Conservation (phyloP, 2,113 vertebrate species). For the Tyrannus savana region DNA sequence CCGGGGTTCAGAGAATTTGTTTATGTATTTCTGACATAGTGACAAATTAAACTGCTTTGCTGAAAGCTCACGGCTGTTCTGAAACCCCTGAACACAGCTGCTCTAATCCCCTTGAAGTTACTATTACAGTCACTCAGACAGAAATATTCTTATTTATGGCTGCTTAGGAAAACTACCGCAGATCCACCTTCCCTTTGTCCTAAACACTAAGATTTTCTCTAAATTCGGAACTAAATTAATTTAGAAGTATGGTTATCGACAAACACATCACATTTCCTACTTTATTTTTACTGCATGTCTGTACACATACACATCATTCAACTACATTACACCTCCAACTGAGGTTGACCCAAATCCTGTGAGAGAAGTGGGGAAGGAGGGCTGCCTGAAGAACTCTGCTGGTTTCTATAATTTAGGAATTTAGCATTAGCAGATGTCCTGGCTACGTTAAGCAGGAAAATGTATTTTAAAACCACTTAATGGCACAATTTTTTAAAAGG, state of each 20-base stretch:
- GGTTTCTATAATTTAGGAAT: background rate
- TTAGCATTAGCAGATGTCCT: background rate
- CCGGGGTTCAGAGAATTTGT: conserved; percentile 5
- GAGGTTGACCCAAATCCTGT: background rate
- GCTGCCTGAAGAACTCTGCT: background rate
- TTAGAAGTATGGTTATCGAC: background rate
- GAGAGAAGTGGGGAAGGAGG: background rate
- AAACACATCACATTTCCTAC: background rate
- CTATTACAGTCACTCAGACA: background rate
- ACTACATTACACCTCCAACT: background rate
- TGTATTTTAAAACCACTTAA: background rate
- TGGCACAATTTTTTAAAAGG: background rate
- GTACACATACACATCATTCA: background rate
- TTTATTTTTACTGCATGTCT: background rate
- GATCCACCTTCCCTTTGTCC: background rate
- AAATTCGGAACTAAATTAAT: background rate
- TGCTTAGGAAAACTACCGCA: background rate
- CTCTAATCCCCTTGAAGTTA: background rate
- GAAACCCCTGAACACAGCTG: conserved; percentile 24
- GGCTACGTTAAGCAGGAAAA: background rate
- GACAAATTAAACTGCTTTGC: conserved; percentile 32
- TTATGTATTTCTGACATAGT: conserved; percentile 33
- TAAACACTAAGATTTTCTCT: background rate
- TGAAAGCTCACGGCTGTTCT: conserved; percentile 33
- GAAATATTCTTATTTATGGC: background rate